phyloP scores from a whole-genome alignment of 2,888 invertebrate genomes.

The Pyrrhia umbra region DNA sequence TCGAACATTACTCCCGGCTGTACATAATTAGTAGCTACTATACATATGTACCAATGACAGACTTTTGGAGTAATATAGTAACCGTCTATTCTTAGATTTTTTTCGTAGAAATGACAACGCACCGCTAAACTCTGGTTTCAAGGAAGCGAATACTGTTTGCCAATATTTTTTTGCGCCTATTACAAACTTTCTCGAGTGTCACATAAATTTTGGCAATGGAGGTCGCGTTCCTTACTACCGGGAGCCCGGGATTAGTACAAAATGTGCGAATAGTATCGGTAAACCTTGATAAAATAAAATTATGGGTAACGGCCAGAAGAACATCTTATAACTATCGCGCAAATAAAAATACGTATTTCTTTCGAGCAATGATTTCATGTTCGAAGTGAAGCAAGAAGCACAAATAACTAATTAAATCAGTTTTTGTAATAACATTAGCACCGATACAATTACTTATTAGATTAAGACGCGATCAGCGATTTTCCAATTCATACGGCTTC shows the following conservation, averaged over 20 bases:
- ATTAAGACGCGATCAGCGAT: slow-evolving; percentile 48
- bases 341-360: slow-evolving; percentile 5
- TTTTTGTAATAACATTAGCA: slow-evolving; percentile 51
- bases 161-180: slow-evolving; percentile 80
- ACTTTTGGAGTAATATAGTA: slow-evolving; percentile 35
- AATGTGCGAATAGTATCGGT: slow-evolving; percentile 27
- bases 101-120: slow-evolving; percentile 66
- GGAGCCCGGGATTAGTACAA: slow-evolving; percentile 37
- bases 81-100: slow-evolving; percentile 51
- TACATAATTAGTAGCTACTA: slow-evolving; percentile 36
- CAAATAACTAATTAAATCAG: slow-evolving; percentile 28
- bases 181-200: slow-evolving; percentile 72
- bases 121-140: slow-evolving; percentile 77
- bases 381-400: not conserved
- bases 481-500: slow-evolving; percentile 56
- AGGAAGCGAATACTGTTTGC: slow-evolving; percentile 82
- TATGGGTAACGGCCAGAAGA: not conserved
- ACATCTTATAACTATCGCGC: slow-evolving; percentile 18
- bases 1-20: slow-evolving; percentile 24
- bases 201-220: slow-evolving; percentile 64
- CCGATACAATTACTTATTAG: slow-evolving; percentile 53
- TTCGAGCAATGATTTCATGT: slow-evolving; percentile 6
- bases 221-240: slow-evolving; percentile 56
- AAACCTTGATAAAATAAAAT: slow-evolving; percentile 43
- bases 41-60: slow-evolving; percentile 13